phyloP scores from a whole-genome alignment of 2,797 vertebrate species.

The Schizothorax lantsangensis region DNA sequence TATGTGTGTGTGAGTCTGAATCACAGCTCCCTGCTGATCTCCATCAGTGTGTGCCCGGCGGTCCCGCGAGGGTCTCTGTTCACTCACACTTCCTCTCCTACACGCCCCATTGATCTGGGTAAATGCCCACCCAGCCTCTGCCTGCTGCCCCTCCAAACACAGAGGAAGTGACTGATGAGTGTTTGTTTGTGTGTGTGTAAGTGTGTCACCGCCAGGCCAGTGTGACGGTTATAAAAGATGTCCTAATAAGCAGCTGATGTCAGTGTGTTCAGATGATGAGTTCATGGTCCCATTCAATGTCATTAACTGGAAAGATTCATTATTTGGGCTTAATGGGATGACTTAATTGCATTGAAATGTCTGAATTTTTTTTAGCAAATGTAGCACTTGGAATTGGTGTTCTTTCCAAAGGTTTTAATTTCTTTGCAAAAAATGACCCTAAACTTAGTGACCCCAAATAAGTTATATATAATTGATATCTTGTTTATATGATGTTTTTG shows the following conservation, averaged over 20 bases:
- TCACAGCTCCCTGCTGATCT: slow-evolving; percentile 38
- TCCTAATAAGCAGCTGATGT: slow-evolving; percentile 33
- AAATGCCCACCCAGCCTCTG: slow-evolving; percentile 52
- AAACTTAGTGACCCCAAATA: neutral
- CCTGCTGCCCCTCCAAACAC: slow-evolving; percentile 11
- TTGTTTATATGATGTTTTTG: neutral
- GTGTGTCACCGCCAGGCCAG: slow-evolving; percentile 28
- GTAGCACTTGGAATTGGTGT: neutral
- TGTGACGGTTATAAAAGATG: slow-evolving; percentile 33
- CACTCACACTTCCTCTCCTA: slow-evolving; percentile 34
- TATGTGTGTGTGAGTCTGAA: neutral
- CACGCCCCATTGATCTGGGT: slow-evolving; percentile 55
- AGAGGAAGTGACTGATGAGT: slow-evolving; percentile 49
- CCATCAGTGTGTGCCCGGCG: slow-evolving; percentile 27
- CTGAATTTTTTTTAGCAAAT: neutral
- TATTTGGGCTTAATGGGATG: neutral
- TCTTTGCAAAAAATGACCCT: neutral
- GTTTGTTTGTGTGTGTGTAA: slow-evolving; percentile 53
- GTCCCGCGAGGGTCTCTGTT: slow-evolving; percentile 32
- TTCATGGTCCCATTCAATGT: neutral
- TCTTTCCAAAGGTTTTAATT: neutral
- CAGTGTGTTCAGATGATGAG: slow-evolving; percentile 15
- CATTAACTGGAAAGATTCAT: slow-evolving; percentile 22
- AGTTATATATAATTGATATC: neutral
- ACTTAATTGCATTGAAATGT: slow-evolving; percentile 21